Conservation (phyloP, 1,140 invertebrate genomes). For the Procambarus virginalis region DNA sequence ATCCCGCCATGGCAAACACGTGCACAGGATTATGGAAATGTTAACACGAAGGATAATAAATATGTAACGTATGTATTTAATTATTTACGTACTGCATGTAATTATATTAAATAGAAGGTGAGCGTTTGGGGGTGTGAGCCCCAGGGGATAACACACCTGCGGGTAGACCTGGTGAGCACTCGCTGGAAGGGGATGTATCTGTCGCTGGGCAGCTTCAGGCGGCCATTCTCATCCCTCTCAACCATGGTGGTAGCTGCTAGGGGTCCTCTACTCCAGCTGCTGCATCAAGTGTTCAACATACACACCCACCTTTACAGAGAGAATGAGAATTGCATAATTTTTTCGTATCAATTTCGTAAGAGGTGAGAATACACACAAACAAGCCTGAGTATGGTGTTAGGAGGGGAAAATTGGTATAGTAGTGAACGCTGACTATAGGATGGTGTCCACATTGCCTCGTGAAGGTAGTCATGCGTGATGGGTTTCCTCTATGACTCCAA, state of each 20-base stretch:
- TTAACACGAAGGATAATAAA: neutral
- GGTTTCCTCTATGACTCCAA: too few relatives aligned
- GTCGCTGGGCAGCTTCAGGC: conserved; percentile 17
- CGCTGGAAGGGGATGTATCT: conserved; percentile 12
- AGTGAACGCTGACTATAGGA: too few relatives aligned
- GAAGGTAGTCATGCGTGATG: too few relatives aligned
- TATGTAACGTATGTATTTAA: too few relatives aligned
- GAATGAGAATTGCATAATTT: neutral
- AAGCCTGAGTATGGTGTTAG: neutral
- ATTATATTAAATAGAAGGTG: too few relatives aligned
- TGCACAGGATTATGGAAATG: neutral
- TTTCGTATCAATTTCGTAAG: neutral
- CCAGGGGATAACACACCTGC: neutral
- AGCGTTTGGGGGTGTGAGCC: too few relatives aligned
- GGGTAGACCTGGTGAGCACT: conserved; percentile 7
- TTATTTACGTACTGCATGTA: too few relatives aligned
- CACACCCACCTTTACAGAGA: neutral
- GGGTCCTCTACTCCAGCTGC: too few relatives aligned
- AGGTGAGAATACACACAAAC: neutral
- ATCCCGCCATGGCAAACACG: too few relatives aligned
- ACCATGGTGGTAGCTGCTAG: neutral
- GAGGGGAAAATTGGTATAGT: too few relatives aligned
- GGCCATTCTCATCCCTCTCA: conserved; percentile 13
- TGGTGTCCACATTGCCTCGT: too few relatives aligned
- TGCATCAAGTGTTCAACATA: neutral